These are phyloP conservation scores for Patiria pectinifera DNA, from an alignment of 53 echinoderm and acorn worm species.

Conservation along the genomic window DNA sequence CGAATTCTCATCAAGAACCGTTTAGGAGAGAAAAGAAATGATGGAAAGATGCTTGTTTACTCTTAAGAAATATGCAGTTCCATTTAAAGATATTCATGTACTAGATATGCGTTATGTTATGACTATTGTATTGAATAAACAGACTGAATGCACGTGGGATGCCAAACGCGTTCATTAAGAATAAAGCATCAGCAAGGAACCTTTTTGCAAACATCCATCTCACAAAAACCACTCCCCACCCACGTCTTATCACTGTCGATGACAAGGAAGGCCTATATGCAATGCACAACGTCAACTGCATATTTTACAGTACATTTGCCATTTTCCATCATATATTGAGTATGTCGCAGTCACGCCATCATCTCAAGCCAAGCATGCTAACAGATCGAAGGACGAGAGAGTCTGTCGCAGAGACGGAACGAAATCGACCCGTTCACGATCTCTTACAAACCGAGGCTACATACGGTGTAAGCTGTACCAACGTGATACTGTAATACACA, in stretches of 20 bases:
- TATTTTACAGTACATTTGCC: not conserved
- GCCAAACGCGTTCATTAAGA: too few relatives aligned
- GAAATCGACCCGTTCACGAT: not conserved
- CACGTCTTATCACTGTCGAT: not conserved
- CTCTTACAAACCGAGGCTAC: not conserved
- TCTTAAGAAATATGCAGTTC: too few relatives aligned
- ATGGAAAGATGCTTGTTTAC: too few relatives aligned
- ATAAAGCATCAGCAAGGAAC: too few relatives aligned
- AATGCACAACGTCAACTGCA: not conserved
- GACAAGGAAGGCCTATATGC: not conserved
- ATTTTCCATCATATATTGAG: not conserved
- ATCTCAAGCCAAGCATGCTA: not conserved
- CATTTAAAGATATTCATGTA: too few relatives aligned
- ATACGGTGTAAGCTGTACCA: not conserved
- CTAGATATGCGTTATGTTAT: too few relatives aligned
- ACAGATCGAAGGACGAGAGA: constrained; percentile 1
- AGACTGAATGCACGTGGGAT: too few relatives aligned
- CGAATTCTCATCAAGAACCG: too few relatives aligned
- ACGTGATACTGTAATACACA: not conserved
- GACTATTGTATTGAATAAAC: too few relatives aligned
- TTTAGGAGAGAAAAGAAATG: too few relatives aligned
- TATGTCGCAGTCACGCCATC: not conserved
- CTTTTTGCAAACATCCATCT: too few relatives aligned
- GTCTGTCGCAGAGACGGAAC: not conserved
- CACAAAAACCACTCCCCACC: not conserved